phyloP scores from a whole-genome alignment of 1,140 invertebrate genomes.

The Macrosteles quadrilineatus region DNA sequence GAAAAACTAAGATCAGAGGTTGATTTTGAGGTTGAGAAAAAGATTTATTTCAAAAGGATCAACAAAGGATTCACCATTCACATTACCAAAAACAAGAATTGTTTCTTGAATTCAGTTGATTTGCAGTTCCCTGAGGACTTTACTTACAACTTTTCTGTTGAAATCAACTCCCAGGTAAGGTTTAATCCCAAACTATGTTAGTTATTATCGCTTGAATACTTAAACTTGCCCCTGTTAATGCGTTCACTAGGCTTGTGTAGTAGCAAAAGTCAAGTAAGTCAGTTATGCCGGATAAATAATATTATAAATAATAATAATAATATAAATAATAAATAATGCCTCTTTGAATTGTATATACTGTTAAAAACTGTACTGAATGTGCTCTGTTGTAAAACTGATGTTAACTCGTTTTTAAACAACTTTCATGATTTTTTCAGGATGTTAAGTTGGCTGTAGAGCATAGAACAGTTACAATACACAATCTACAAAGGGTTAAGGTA shows the following conservation, averaged over 20 bases:
- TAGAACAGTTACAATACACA: not conserved
- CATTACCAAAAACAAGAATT: not conserved
- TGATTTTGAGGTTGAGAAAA: not conserved
- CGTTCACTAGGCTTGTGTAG: not conserved
- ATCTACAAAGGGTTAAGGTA: slow-evolving; percentile 13
- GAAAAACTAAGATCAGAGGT: not conserved
- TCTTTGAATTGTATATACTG: not conserved
- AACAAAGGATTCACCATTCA: not conserved
- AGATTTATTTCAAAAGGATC: not conserved
- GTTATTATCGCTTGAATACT: not conserved
- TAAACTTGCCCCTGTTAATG: not conserved
- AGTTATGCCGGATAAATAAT: not conserved
- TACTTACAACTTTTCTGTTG: slow-evolving; percentile 6
- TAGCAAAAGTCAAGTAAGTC: not conserved
- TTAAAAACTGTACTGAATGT: not conserved
- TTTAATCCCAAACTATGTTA: not conserved
- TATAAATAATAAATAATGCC: not conserved
- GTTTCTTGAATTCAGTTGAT: slow-evolving; percentile 11
- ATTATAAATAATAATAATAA: not conserved
- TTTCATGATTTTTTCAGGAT: not conserved
- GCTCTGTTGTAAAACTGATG: not conserved
- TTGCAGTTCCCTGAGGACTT: not conserved
- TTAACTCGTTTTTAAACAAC: not conserved
- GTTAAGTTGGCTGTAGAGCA: slow-evolving; percentile 1
- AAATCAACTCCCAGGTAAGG: not conserved